A percentile compares a stretch with the other conserved stretches of the same genome.
phyloP scores from a whole-genome alignment of 2,797 vertebrate species.

The Scomberomorus guttatus region DNA sequence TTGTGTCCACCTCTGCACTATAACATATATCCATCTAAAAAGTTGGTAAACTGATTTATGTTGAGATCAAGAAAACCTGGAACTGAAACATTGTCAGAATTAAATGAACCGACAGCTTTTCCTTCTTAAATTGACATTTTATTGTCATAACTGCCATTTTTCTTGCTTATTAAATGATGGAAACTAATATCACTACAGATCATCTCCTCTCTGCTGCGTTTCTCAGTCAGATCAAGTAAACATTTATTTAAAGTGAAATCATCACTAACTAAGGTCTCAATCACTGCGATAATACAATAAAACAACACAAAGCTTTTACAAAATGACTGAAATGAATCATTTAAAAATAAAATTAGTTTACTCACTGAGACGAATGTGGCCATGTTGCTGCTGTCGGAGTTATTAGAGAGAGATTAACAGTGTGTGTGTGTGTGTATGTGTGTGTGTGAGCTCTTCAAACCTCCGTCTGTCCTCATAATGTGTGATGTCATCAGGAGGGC shows the following conservation, averaged over 20 bases:
- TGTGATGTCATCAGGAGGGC: slow-evolving; percentile 40
- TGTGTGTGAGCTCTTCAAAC: background rate
- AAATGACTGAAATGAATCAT: too few species aligned
- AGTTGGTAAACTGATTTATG: too few species aligned
- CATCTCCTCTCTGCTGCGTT: too few species aligned
- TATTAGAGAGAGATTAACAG: background rate
- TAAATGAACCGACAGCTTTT: too few species aligned
- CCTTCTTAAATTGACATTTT: too few species aligned
- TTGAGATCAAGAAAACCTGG: too few species aligned
- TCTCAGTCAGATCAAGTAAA: too few species aligned
- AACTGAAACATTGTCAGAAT: too few species aligned
- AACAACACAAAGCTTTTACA: background rate
- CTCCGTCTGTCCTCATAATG: background rate
- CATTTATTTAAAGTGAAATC: background rate
- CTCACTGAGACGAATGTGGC: slow-evolving; percentile 68
- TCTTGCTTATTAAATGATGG: background rate
- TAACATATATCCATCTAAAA: too few species aligned
- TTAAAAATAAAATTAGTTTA: background rate
- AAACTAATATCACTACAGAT: background rate
- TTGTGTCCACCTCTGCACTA: too few species aligned
- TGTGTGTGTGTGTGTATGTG: background rate
- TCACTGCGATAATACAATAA: background rate
- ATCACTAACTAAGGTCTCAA: background rate
- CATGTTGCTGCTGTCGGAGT: slow-evolving; percentile 40
- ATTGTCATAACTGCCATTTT: too few species aligned